A percentile compares a stretch with the other conserved stretches of the same genome.
phyloP scores from a whole-genome alignment of 2,797 vertebrate species.

The Eulemur rubriventer region DNA sequence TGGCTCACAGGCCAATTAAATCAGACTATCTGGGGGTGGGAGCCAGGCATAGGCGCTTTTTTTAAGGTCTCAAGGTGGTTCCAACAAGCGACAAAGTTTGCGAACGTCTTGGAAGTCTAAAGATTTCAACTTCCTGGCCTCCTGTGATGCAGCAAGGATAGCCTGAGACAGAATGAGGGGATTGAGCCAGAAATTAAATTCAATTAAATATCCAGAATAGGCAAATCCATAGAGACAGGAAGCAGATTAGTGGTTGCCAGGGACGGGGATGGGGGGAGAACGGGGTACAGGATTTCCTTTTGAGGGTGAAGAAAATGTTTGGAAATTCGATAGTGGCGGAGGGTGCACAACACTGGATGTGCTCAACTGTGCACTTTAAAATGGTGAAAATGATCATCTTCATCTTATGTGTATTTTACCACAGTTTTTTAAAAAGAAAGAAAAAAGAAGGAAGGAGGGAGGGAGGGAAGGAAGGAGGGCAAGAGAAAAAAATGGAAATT shows the following conservation, averaged over 20 bases:
- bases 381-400: not conserved
- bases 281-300: not conserved
- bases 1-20: not conserved
- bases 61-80: not conserved
- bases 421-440: not conserved
- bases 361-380: not conserved
- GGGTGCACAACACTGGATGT: accelerated
- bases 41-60: too few species aligned
- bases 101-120: not conserved
- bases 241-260: not conserved
- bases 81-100: not conserved
- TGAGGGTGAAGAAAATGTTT: not conserved
- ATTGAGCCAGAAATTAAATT: not conserved
- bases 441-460: not conserved
- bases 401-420: not conserved
- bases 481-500: not conserved
- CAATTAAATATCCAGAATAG: not conserved
- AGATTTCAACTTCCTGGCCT: not conserved
- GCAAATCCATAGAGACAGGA: not conserved
- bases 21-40: not conserved
- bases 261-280: not conserved
- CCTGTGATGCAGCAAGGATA: not conserved
- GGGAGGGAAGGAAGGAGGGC: not conserved
- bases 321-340: accelerated
- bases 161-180: not conserved